Base-by-base conservation (phyloP, 2,888 invertebrate genomes). In the Gastracanthus pulcherrimus region DNA sequence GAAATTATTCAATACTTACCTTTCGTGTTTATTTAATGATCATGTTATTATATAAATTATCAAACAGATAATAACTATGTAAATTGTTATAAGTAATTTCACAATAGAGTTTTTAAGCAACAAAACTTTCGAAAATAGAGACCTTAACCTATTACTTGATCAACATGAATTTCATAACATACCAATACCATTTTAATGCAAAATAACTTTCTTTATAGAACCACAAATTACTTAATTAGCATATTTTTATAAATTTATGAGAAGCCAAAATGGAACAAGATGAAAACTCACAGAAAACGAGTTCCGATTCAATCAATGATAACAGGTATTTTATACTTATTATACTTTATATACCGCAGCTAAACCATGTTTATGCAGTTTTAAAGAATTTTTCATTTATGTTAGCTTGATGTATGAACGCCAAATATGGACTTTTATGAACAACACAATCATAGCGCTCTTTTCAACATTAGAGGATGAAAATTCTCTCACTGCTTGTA, bases 401-500 rank as follows among this genome's bases (percentile, higher is more conserved):
- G 83, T 67, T 26, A 55, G 82, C 60, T 58, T 60, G 13, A 41
- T 19, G 1, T 67, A 67, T 38, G 78, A 79, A 19, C 58, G 60
- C 19, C 71, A 90, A 29, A 90, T 92, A 85, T 95, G 95, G 95
- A 93, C 94, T 91, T 94, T 94, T 91, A 94, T 95, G 85, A 94
- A 94, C 87, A 93, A 93, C 34, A 94, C 94, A 3, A 93, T 94
- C 41, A 92, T 94, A 87, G 92, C 93, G 7, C 90, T 95, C 29
- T 93, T 94, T 83, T 92, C 93, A 83, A 94, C 94, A 86, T 92
- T 94, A 83, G 93, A 94, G 86, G 92, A 77, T 48, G 72, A 78
- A 38, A 45, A 76, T 34, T 41, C n/a, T 67, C 13, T 93, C 51
- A 93, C 92, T 11, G 16, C 38, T 38, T 29, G 55, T 60, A 93